A percentile compares a stretch with the other conserved stretches of the same genome.
Evolutionary conservation across 2,888 invertebrate genomes (phyloP).

Genomic region (Zaprionus lineosus): DNA sequence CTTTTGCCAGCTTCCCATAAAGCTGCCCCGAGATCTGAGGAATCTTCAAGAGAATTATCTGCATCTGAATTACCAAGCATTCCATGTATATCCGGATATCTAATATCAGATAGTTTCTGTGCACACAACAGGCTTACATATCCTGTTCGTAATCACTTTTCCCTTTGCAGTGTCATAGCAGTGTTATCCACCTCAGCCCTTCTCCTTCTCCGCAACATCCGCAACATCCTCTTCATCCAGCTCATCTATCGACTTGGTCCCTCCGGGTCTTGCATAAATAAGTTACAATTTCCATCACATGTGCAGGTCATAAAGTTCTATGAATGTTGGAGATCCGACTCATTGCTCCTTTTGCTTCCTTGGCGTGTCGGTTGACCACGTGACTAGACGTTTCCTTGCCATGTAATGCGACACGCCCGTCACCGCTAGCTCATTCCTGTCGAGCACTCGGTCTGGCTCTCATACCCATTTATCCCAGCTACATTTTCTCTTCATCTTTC

Average conservation of each 20-base stretch:
- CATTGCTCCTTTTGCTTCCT: background rate
- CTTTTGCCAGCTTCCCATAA: background rate
- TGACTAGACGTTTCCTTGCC: conserved; percentile 44
- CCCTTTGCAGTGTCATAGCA: too few relatives aligned
- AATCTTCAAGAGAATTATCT: too few relatives aligned
- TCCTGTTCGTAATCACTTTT: background rate
- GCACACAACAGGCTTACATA: too few relatives aligned
- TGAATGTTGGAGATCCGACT: background rate
- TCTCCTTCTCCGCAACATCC: too few relatives aligned
- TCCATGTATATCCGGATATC: too few relatives aligned
- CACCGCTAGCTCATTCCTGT: conserved; percentile 27
- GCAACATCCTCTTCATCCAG: too few relatives aligned
- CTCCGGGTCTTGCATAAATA: conserved; percentile 46
- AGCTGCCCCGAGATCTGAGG: too few relatives aligned
- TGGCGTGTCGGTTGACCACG: conserved; percentile 42
- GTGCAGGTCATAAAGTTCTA: conserved; percentile 17
- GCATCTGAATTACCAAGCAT: too few relatives aligned
- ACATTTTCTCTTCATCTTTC: background rate
- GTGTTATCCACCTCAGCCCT: too few relatives aligned
- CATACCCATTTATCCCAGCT: conserved; percentile 23
- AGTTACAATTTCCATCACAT: conserved; percentile 29
- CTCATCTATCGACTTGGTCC: too few relatives aligned
- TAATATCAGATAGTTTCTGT: too few relatives aligned
- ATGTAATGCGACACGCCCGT: conserved; percentile 49
- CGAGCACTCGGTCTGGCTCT: conserved; percentile 46